Evolutionary conservation across 2,113 vertebrate species (phyloP), one percentile per base, ranked within the genome.

Genomic region (Mastomys natalensis): DNA sequence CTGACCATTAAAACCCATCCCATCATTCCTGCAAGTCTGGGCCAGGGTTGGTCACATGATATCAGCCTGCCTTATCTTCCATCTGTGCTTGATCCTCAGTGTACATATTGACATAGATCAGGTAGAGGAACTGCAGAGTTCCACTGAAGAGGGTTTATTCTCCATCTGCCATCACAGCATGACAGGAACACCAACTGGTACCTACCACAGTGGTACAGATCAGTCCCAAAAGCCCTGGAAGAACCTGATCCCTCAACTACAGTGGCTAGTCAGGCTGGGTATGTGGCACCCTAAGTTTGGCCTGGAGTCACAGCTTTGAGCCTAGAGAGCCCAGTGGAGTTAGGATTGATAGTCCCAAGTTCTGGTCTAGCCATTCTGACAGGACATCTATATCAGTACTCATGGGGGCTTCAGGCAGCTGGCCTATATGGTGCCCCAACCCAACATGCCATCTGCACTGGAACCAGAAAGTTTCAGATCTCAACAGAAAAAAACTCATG

Each of bases 81-180:
- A 22, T 55, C 37, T 68, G 13, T n/a, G 2, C 13, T 29, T 53
- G 22, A 78, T 7, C 43, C 31, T 16, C 24, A 10, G 72, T 37
- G 26, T 34, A 87, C 0, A 37, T 43, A 24, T 8, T 24, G 37
- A 55, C 72, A 53, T 13, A 21, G 5, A 7, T 21, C 15, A 15
- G 12, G 0, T 21, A 53, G 0, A 34, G 24, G 19, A 34, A 11
- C 16, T 21, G 60, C n/a, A 40, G 11, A 8, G 16, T 11, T 4
- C 29, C 6, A 1, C 34, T 88, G 43, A 8, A 43, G 40, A 48
- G 16, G 26, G 8, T 76, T 48, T 34, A 22, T 10, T 34, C 16
- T 9, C 9, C 8, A 17, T 24, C 22, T 21, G 4, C 45, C 15
- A 11, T 34, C 4, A 16, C 74, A 80, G 9, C 16, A 48, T 19